A percentile compares a stretch with the other conserved stretches of the same genome.
Conservation (phyloP, 2,888 invertebrate species). For the Sisyra nigra region DNA sequence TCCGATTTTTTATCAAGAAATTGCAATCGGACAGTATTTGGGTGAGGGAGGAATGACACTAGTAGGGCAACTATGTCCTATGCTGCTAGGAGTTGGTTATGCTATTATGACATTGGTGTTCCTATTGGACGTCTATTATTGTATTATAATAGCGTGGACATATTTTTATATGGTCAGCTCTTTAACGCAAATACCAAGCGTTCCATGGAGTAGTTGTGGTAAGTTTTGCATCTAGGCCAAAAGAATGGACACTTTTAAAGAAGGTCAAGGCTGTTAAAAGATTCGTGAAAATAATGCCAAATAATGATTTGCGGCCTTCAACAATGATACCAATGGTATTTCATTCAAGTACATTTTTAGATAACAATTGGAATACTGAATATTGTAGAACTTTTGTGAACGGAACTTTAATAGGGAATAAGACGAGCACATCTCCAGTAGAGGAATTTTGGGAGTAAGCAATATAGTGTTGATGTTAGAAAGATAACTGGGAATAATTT, state of each 20-base stretch:
- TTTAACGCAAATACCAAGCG: constrained; percentile 33
- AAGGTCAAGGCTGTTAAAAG: neutral
- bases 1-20: constrained; percentile 42
- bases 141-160: constrained; percentile 62
- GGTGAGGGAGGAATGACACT: constrained; percentile 42
- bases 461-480: constrained; percentile 8
- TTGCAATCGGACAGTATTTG: constrained; percentile 40
- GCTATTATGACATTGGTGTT: constrained; percentile 63
- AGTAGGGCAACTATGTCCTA: constrained; percentile 37
- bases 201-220: constrained; percentile 49
- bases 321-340: neutral
- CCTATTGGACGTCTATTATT: constrained; percentile 59
- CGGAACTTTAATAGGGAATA: constrained; percentile 7
- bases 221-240: constrained; percentile 15
- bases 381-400: constrained; percentile 20
- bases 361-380: constrained; percentile 51
- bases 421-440: constrained; percentile 28
- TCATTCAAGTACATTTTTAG: constrained; percentile 20
- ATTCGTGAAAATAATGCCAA: neutral
- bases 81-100: constrained; percentile 51
- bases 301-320: no score
- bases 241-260: neutral
- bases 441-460: constrained; percentile 43
- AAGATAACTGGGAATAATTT: neutral
- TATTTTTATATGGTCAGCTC: constrained; percentile 50